Evolutionary conservation across 2,113 vertebrate species (phyloP).

Genomic region (Tetrax tetrax): DNA sequence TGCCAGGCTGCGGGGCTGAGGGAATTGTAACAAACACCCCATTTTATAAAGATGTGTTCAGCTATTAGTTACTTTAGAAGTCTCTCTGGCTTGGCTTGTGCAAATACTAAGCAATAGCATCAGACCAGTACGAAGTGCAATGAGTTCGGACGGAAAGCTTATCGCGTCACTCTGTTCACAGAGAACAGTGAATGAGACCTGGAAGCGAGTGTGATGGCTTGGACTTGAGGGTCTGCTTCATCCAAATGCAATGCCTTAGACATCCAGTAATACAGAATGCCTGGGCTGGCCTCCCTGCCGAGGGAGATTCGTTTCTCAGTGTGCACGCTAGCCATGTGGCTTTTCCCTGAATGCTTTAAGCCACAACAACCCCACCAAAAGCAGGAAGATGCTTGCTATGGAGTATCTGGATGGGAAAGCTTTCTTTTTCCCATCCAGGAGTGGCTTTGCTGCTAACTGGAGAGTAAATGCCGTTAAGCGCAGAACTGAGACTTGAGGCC

Average conservation of each 20-base stretch:
- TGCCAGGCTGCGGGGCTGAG: neutral
- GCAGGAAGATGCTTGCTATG: neutral
- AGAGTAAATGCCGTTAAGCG: neutral
- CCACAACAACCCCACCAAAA: neutral
- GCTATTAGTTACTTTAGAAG: neutral
- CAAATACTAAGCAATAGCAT: neutral
- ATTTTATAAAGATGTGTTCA: neutral
- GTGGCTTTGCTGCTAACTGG: neutral
- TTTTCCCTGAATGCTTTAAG: neutral
- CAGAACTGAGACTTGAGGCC: neutral
- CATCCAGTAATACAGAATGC: neutral
- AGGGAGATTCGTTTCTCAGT: neutral
- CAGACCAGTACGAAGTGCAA: accelerated
- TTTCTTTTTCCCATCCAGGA: neutral
- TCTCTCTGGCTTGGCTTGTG: neutral
- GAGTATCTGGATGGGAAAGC: neutral
- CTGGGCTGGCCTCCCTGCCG: neutral
- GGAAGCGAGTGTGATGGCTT: neutral
- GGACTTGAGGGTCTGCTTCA: neutral
- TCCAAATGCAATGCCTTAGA: no score
- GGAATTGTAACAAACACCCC: neutral
- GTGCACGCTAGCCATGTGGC: no score
- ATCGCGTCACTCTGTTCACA: neutral
- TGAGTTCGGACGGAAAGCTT: neutral
- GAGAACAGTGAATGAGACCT: neutral